phyloP scores from a whole-genome alignment of 2,888 invertebrate species.

The Eurytoma adleriae region DNA sequence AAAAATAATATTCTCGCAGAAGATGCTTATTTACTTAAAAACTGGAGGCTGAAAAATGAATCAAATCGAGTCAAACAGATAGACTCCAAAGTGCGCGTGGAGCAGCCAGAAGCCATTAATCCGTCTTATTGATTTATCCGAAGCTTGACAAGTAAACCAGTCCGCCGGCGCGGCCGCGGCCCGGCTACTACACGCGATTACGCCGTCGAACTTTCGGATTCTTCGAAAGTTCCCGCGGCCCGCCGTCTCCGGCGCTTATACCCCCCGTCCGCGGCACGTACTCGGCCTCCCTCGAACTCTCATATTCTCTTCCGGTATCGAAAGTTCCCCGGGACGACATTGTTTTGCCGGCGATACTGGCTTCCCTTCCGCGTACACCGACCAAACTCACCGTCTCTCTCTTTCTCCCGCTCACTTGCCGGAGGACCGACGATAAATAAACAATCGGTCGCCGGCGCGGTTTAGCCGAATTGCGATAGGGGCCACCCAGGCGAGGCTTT shows the following conservation, averaged over 20 bases:
- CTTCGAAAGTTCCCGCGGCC: background rate
- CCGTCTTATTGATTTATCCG: conserved; percentile 15
- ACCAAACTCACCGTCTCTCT: background rate
- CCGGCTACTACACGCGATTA: background rate
- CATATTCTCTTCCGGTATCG: conserved; percentile 60
- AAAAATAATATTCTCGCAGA: too few relatives aligned
- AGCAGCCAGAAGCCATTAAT: conserved; percentile 12
- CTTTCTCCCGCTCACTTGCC: background rate
- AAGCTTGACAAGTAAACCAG: background rate
- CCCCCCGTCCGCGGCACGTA: background rate
- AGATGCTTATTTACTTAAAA: too few relatives aligned
- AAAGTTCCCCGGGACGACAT: conserved; percentile 57
- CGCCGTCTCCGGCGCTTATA: background rate
- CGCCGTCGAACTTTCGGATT: background rate
- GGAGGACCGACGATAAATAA: background rate
- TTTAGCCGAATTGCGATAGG: background rate
- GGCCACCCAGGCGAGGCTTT: background rate
- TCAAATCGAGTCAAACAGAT: background rate
- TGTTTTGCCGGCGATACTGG: conserved; percentile 50
- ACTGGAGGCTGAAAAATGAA: background rate
- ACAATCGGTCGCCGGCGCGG: conserved; percentile 8
- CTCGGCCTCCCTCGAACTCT: background rate
- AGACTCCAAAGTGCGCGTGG: background rate
- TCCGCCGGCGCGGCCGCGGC: background rate
- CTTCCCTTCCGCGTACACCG: background rate